Evolutionary conservation across 2,888 invertebrate genomes (phyloP), one percentile per base, ranked within the genome.

Genomic region (Didymodactylos carnosus): DNA sequence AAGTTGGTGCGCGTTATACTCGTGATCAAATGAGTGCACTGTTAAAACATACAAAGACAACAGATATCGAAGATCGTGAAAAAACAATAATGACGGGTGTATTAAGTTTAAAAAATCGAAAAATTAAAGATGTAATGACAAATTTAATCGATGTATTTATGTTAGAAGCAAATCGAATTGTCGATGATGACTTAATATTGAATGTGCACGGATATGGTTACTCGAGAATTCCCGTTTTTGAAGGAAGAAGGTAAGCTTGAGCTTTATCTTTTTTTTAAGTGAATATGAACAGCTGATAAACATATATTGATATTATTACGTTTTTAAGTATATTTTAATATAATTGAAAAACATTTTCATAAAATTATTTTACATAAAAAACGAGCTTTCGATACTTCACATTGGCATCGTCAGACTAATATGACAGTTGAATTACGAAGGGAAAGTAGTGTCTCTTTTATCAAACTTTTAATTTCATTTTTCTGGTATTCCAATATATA

Each of bases 1-100:
- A 98, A 86, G 93, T 98, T 77, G 95, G 95, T 73, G 91, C 90
- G 81, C 92, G 94, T 0, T 98, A 97, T 85, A 95, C 93, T 82
- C 87, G 97, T 74, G 95, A 97, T 81, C 88, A 95, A 70, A 87
- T 98, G 35, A 92, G 94, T 85, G 97, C 97, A 81, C 27, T 70
- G 3, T 87, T 98, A 53, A 91, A 98, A 71, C 90, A 89, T 87
- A 92, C 76, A 43, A 75, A 74, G 39, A 73, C 3, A 5, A 39
- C 40, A 13, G 70, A 70, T 46, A 70, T 70, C 23, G 41, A 70
- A 46, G 41, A 70, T 46, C 27, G 43, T 25, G 70, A 70, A 46
- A 43, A 43, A 11, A 70, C 29, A 16, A 70, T 70, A 10, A 70
- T 70, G 41, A 43, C 70, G 2, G 70, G 70, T 43, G 70, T 46